Evolutionary conservation across 2,113 vertebrate genomes (phyloP).

Genomic region (Caloenas nicobarica): DNA sequence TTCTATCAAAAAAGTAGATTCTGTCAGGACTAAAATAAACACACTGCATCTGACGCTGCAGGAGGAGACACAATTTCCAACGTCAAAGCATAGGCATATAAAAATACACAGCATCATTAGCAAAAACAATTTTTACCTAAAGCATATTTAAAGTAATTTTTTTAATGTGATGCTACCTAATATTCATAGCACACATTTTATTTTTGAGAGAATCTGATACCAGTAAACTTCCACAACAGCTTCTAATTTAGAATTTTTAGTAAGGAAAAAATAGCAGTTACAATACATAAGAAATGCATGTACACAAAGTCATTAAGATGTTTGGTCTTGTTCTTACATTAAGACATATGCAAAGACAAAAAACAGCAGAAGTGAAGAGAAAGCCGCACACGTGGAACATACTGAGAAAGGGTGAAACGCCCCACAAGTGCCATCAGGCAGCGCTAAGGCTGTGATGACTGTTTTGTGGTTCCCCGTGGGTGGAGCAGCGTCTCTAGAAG

Average conservation of each 20-base stretch:
- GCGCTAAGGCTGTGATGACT: fast-evolving
- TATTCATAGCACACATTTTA: background rate
- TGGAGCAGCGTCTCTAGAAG: background rate
- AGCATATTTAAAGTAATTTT: background rate
- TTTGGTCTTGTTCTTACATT: background rate
- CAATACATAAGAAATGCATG: background rate
- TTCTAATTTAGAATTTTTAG: background rate
- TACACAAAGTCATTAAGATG: background rate
- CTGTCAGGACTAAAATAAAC: background rate
- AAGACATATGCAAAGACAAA: background rate
- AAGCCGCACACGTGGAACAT: background rate
- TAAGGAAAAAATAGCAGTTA: background rate
- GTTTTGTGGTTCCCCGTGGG: fast-evolving
- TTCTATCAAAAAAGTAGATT: background rate
- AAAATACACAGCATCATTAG: background rate
- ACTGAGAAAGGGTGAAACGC: background rate
- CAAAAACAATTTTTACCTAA: background rate
- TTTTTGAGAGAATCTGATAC: background rate
- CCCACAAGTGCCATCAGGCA: fast-evolving
- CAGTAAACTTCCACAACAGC: background rate
- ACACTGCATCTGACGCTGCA: background rate
- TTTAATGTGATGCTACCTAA: background rate
- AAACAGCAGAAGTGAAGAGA: fast-evolving
- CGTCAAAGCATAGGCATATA: background rate
- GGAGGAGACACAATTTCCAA: background rate